Percentiles rank a stretch among this genome's conserved stretches.
phyloP scores from a whole-genome alignment of 2,113 vertebrate genomes.

The Percina caprodes region DNA sequence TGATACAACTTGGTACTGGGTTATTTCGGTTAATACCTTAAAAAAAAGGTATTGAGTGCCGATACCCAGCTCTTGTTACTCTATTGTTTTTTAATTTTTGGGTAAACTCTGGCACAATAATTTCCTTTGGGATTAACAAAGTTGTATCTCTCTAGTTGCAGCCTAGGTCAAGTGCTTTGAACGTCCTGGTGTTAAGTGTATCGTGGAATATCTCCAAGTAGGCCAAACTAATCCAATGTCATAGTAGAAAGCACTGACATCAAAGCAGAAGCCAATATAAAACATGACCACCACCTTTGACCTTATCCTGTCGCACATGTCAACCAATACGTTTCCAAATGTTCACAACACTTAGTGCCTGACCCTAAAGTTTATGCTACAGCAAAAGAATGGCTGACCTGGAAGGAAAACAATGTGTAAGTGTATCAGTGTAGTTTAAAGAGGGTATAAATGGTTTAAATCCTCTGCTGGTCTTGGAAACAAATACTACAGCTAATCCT shows the following conservation, averaged over 20 bases:
- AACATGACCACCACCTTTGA: slow-evolving; percentile 40
- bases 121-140: too few species aligned
- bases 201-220: not conserved
- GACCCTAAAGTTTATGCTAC: slow-evolving; percentile 32
- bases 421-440: not conserved
- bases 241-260: not conserved
- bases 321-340: slow-evolving; percentile 20
- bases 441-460: slow-evolving; percentile 14
- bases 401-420: slow-evolving; percentile 15
- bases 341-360: slow-evolving; percentile 21
- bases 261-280: slow-evolving; percentile 30
- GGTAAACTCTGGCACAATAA: too few species aligned
- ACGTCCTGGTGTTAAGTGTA: not conserved
- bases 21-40: too few species aligned
- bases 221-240: not conserved
- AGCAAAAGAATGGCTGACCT: slow-evolving; percentile 31
- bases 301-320: slow-evolving; percentile 19
- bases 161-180: not conserved
- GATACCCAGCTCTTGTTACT: too few species aligned
- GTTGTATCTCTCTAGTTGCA: too few species aligned
- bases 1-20: too few species aligned
- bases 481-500: slow-evolving; percentile 25
- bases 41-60: too few species aligned
- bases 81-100: too few species aligned
- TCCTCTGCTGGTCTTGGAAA: not conserved